A percentile compares a stretch with the other conserved stretches of the same genome.
phyloP scores from a whole-genome alignment of 2,888 invertebrate genomes.

The Leptarthrus brevirostris region DNA sequence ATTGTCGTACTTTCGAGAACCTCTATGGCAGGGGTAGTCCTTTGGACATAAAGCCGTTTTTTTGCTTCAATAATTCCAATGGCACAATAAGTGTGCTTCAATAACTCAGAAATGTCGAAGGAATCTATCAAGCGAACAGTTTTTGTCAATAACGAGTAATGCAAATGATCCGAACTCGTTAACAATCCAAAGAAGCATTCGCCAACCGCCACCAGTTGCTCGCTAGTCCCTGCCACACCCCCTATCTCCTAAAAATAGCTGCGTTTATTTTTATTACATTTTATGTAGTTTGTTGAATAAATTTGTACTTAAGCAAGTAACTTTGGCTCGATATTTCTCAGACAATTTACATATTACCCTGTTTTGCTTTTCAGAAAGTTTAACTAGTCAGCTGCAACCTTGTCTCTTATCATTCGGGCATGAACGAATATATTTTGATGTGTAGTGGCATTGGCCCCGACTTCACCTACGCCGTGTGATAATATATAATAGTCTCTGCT shows the following conservation, averaged over 20 bases:
- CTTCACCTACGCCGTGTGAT: slow-evolving; percentile 1
- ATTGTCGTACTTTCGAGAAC: too few species aligned
- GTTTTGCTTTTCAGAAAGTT: slow-evolving; percentile 12
- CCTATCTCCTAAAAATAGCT: too few species aligned
- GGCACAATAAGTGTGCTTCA: too few species aligned
- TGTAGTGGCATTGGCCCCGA: background rate
- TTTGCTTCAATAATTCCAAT: too few species aligned
- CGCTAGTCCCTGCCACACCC: too few species aligned
- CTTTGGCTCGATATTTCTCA: background rate
- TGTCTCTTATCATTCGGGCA: background rate
- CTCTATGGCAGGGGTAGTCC: too few species aligned
- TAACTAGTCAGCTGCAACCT: background rate
- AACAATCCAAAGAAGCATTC: background rate
- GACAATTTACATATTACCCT: slow-evolving; percentile 17
- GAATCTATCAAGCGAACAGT: background rate
- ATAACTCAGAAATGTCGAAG: too few species aligned
- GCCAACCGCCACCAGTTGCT: too few species aligned
- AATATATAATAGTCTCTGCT: background rate
- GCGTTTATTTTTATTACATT: background rate
- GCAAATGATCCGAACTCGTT: slow-evolving; percentile 13
- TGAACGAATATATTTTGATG: slow-evolving; percentile 1
- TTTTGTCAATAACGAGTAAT: background rate
- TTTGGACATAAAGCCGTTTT: too few species aligned
- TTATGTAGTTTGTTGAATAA: background rate
- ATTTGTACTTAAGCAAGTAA: background rate